A percentile compares a stretch with the other conserved stretches of the same genome.
Conservation (phyloP, 2,888 invertebrate genomes). For the Drosophila algonquin region DNA sequence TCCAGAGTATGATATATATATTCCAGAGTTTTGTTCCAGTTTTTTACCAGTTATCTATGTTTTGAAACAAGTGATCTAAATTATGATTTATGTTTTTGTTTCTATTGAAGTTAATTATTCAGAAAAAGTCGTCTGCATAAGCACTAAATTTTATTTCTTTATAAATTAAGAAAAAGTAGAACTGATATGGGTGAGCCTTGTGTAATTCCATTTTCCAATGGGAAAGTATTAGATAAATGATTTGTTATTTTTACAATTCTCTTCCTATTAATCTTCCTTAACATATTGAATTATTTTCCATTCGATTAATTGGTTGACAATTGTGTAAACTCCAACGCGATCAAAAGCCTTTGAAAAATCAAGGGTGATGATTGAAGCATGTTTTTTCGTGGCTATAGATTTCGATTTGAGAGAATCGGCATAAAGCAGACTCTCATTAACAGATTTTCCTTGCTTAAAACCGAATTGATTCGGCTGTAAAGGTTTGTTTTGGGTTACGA, state of each 20-base stretch:
- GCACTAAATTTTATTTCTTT: constrained; percentile 15
- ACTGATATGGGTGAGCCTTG: too few relatives aligned
- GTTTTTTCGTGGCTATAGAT: constrained; percentile 5
- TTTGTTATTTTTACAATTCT: constrained; percentile 2
- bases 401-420: constrained; percentile 8
- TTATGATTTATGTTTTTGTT: too few relatives aligned
- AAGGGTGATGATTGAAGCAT: constrained; percentile 26
- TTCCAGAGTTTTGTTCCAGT: too few relatives aligned
- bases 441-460: constrained; percentile 2
- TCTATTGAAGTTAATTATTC: too few relatives aligned
- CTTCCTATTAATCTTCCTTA: constrained; percentile 8
- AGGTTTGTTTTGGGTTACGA: not conserved
- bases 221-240: not conserved
- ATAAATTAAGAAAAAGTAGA: not conserved
- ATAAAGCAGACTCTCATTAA: not conserved
- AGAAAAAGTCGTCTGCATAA: constrained; percentile 3
- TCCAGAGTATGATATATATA: too few relatives aligned
- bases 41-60: too few relatives aligned
- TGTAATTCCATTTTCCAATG: not conserved
- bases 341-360: constrained; percentile 30
- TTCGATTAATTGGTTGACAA: not conserved
- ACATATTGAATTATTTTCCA: constrained; percentile 15
- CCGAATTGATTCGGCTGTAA: not conserved
- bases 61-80: too few relatives aligned
- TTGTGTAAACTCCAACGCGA: constrained; percentile 15